Evolutionary conservation across 2,797 vertebrate genomes (phyloP).

Genomic region (Sebastes jordani): DNA sequence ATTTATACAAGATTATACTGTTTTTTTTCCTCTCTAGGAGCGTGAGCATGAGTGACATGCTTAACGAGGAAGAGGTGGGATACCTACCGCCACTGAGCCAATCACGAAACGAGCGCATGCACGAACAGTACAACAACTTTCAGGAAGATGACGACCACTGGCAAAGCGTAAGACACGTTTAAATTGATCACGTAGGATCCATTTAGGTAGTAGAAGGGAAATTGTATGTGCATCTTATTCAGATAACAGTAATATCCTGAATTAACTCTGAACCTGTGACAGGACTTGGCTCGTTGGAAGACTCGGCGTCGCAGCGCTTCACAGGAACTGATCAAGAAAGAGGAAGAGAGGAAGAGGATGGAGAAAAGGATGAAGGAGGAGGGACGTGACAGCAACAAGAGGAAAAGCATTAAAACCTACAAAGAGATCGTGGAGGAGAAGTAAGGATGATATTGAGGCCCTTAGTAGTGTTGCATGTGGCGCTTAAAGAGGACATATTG

Average conservation of each 20-base stretch:
- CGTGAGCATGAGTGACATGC: conserved; percentile 93
- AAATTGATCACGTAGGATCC: not conserved
- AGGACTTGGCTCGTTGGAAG: conserved; percentile 98
- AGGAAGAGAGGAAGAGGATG: conserved; percentile 96
- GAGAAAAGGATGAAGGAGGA: conserved; percentile 90
- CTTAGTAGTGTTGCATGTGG: not conserved
- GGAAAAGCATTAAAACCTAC: conserved; percentile 99
- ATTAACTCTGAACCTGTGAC: not conserved
- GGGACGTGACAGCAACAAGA: conserved; percentile 78
- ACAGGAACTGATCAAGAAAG: conserved; percentile 96
- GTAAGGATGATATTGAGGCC: conserved; percentile 74
- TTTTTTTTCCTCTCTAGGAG: conserved; percentile 82
- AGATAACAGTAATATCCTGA: not conserved
- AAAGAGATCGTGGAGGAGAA: conserved; percentile 98
- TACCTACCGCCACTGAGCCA: conserved; percentile 86
- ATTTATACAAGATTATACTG: not conserved
- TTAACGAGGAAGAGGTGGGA: conserved; percentile 88
- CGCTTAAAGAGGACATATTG: not conserved
- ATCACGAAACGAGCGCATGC: conserved; percentile 90
- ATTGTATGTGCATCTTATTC: not conserved
- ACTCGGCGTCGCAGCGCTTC: conserved; percentile 93
- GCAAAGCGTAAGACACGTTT: conserved; percentile 89
- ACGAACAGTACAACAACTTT: conserved; percentile 87
- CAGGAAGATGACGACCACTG: conserved; percentile 94
- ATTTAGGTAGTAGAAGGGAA: not conserved